phyloP scores from a whole-genome alignment of 2,113 vertebrate species.

The Pangasianodon hypophthalmus region DNA sequence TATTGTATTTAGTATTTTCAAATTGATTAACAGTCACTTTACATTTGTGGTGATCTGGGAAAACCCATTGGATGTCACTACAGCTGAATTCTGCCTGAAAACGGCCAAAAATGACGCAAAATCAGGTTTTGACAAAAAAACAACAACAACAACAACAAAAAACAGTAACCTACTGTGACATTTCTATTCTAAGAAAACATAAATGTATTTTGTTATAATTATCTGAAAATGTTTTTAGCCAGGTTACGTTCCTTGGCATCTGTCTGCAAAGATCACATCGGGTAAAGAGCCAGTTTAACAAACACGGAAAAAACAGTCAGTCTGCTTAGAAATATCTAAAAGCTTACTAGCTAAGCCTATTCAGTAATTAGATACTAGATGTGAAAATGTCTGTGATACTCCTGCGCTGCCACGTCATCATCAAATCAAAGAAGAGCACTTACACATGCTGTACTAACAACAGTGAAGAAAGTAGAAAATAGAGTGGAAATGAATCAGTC shows the following conservation, averaged over 20 bases:
- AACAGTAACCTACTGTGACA: not conserved
- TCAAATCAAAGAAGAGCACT: not conserved
- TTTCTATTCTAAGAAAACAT: no score
- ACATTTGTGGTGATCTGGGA: not conserved
- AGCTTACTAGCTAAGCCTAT: not conserved
- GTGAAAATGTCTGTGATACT: not conserved
- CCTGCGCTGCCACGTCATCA: not conserved
- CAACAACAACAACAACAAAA: not conserved
- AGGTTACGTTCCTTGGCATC: not conserved
- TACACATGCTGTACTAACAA: not conserved
- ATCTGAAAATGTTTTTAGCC: not conserved
- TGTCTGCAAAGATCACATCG: not conserved
- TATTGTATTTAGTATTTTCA: not conserved
- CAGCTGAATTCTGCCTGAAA: not conserved
- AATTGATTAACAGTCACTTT: not conserved
- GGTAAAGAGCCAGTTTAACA: no score
- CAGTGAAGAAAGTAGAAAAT: not conserved
- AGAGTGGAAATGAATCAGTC: not conserved
- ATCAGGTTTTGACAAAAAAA: no score
- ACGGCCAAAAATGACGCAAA: not conserved
- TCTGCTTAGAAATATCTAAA: not conserved
- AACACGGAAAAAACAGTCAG: no score
- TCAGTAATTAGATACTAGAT: not conserved
- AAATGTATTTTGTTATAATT: not conserved
- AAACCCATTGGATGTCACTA: not conserved